A percentile compares a stretch with the other conserved stretches of the same genome.
Conservation (phyloP, 2,797 vertebrate species). For the Mormyrops attenuatus region DNA sequence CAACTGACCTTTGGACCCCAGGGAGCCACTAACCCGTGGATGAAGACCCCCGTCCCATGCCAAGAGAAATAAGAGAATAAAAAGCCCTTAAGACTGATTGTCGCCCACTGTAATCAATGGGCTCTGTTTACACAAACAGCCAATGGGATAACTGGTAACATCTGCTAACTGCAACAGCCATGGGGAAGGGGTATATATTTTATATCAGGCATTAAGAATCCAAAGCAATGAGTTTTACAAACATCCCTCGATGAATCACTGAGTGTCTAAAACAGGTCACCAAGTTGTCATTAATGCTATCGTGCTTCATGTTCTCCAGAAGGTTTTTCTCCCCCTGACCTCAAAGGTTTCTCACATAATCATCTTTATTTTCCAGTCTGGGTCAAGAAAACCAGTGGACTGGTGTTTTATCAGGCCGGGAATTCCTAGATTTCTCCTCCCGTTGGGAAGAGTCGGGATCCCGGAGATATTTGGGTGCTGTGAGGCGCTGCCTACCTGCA, state of each 20-base stretch:
- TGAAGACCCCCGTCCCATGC: not conserved
- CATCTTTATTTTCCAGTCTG: conserved; percentile 64
- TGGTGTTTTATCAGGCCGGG: conserved; percentile 53
- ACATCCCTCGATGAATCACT: not conserved
- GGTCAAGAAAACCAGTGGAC: conserved; percentile 53
- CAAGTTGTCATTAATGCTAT: not conserved
- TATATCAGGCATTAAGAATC: not conserved
- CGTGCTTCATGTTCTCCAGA: not conserved
- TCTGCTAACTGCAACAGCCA: not conserved
- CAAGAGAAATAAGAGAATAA: not conserved
- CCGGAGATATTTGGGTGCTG: conserved; percentile 45
- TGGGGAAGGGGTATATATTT: not conserved
- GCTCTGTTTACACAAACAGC: not conserved
- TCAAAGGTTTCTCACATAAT: conserved; percentile 60
- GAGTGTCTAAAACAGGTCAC: not conserved
- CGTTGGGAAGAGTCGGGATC: conserved; percentile 38
- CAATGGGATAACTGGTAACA: not conserved
- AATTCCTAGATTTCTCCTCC: conserved; percentile 46
- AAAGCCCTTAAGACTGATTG: not conserved
- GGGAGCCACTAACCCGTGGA: not conserved
- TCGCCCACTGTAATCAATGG: not conserved
- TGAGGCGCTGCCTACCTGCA: not conserved
- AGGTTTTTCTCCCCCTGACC: not conserved
- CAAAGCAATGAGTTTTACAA: not conserved
- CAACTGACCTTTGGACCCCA: not conserved